These are phyloP conservation scores for Bombycilla garrulus DNA, from an alignment of 2,113 vertebrate genomes.

Conservation along the genomic window DNA sequence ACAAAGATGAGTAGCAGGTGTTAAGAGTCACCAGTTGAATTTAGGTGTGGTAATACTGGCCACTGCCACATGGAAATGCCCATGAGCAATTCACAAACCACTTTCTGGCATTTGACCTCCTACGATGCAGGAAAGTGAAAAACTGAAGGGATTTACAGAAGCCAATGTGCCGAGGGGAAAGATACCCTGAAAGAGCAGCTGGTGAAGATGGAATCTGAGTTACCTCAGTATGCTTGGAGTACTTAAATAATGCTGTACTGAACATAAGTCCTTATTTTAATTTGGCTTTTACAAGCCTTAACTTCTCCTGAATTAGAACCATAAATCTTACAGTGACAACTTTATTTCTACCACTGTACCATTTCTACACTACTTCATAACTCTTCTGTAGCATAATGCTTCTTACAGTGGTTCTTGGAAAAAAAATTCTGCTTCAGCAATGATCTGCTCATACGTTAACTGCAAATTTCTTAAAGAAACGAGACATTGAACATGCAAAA, in stretches of 20 bases:
- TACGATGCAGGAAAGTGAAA: not conserved
- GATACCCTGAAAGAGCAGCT: not conserved
- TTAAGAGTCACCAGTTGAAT: not conserved
- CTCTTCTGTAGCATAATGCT: not conserved
- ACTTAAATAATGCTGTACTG: not conserved
- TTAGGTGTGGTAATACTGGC: not conserved
- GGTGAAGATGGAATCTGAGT: not conserved
- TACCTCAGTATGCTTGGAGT: not conserved
- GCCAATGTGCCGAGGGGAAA: not conserved
- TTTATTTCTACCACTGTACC: not conserved
- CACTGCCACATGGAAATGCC: not conserved
- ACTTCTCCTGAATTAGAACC: not conserved
- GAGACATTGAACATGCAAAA: not conserved
- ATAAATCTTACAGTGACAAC: not conserved
- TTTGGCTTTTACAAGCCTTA: not conserved
- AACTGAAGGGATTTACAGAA: not conserved
- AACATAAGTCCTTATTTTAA: not conserved
- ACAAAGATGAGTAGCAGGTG: not conserved
- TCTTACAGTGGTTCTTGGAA: not conserved
- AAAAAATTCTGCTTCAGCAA: not conserved
- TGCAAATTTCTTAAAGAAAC: not conserved
- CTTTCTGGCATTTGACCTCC: not conserved
- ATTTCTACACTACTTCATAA: not conserved
- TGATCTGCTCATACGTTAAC: not conserved
- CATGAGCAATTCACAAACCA: not conserved